These are phyloP conservation scores for Apostichopus japonicus DNA, from an alignment of 35 echinoderm and acorn worm genomes.

Conservation along the genomic window DNA sequence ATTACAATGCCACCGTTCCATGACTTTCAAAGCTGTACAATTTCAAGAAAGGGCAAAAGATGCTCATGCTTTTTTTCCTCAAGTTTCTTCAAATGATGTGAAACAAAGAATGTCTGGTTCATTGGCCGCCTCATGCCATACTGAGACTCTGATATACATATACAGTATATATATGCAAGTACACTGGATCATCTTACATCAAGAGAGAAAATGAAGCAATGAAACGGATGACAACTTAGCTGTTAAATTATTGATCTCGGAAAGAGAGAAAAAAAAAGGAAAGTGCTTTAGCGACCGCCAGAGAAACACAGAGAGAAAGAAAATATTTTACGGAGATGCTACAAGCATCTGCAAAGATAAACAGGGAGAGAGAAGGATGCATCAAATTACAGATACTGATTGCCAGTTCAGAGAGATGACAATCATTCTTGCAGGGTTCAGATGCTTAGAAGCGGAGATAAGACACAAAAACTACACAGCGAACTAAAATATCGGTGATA, in stretches of 20 bases:
- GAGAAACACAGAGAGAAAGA: not conserved
- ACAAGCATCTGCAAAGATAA: not conserved
- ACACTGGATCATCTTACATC: not conserved
- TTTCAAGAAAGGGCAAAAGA: no score
- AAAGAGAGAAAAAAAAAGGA: not conserved
- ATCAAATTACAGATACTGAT: not conserved
- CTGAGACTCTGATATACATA: not conserved
- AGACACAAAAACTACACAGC: not conserved
- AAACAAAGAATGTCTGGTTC: not conserved
- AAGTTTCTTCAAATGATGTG: no score
- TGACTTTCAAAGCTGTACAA: no score
- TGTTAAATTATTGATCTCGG: not conserved
- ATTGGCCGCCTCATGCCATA: not conserved
- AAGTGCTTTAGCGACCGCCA: not conserved
- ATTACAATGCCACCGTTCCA: no score
- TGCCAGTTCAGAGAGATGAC: not conserved
- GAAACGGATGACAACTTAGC: not conserved
- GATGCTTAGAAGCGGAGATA: not conserved
- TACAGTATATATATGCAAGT: not conserved
- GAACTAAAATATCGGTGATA: not conserved
- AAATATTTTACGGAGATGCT: not conserved
- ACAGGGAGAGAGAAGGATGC: not conserved
- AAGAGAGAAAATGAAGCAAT: not conserved
- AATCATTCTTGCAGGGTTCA: not conserved
- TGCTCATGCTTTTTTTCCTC: no score